Base-by-base conservation (phyloP, 2,888 invertebrate species). In the Ennomos quercinarius region DNA sequence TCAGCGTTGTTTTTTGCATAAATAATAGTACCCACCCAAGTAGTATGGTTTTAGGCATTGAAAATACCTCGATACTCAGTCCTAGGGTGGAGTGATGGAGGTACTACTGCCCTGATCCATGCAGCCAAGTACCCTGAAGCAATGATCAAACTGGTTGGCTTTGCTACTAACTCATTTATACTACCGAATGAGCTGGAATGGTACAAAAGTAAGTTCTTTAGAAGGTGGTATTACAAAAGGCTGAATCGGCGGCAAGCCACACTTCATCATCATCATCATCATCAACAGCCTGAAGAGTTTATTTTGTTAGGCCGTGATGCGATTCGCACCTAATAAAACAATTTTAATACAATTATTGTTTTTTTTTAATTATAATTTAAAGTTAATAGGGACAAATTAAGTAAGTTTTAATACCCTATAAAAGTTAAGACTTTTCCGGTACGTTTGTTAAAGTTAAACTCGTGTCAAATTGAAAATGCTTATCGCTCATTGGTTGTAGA, bases 11-110 rank as follows among this genome's bases (percentile, higher is more conserved):
- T 27, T 27, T 27, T 27, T 27, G 27, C 27, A 27, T 27, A 27
- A 6, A 27, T 6, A 27, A 4, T 27, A 27, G n/a, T n/a, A n/a
- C n/a, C n/a, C n/a, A n/a, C 6, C 27, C 27, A 3, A 27, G 6
- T 27, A 27, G 27, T 27, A 27, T 27, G 27, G 27, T 49, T 48
- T 39, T 13, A 50, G 49, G 41, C 89, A 44, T 78, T 98, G 9
- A 94, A 95, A 1, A 91, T 95, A 43, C 77, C 93, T 0, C 94
- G 94, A 68, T 97, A 95, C 83, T 97, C 97, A 0, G 73, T 98
- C 9, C 76, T 98, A 57, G 98, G 98, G 0, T 98, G 98, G 97
- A 97, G 97, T 85, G 97, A 98, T 86, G 98, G 98, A 27, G 98
- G 97, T 1, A 96, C 95, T 43, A 94, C 96, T 0, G 95, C 95